Evolutionary conservation across 2,797 vertebrate genomes (phyloP).

Genomic region (Tachyglossus aculeatus): DNA sequence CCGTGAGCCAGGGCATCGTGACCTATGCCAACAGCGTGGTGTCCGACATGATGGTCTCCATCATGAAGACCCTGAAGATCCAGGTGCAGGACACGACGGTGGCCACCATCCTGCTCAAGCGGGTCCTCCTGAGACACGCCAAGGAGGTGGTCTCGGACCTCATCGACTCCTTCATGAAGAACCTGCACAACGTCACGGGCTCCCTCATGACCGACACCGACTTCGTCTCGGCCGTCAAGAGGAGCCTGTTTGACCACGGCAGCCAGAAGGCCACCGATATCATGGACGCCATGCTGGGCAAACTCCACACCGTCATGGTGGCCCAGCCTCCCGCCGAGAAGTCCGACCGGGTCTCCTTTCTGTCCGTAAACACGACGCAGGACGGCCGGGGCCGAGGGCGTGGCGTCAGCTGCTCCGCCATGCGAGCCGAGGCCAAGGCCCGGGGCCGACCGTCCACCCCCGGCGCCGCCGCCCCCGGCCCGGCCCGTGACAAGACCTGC

Average conservation of each 20-base stretch:
- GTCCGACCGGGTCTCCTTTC: constrained; percentile 23
- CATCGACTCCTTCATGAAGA: constrained; percentile 54
- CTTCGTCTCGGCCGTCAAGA: constrained; percentile 60
- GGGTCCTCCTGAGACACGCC: constrained; percentile 47
- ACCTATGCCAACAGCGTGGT: constrained; percentile 58
- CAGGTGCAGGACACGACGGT: constrained; percentile 55
- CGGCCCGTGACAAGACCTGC: constrained; percentile 43
- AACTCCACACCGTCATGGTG: constrained; percentile 41
- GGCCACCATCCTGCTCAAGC: constrained; percentile 52
- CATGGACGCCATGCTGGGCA: constrained; percentile 52
- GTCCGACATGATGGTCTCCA: constrained; percentile 60
- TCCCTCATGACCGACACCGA: constrained; percentile 62
- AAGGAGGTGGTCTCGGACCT: constrained; percentile 58
- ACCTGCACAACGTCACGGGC: constrained; percentile 27
- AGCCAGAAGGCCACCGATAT: constrained; percentile 51
- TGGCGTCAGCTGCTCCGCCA: constrained; percentile 45
- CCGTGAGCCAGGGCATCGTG: constrained; percentile 56
- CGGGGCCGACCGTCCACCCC: not conserved
- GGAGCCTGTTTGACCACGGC: constrained; percentile 29
- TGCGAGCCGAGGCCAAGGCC: constrained; percentile 45
- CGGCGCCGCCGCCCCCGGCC: not conserved
- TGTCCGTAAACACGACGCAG: constrained; percentile 36
- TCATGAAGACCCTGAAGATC: constrained; percentile 57
- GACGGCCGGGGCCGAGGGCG: constrained; percentile 23
- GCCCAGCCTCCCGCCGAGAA: constrained; percentile 43